Base-by-base conservation (phyloP, 53 echinoderm and acorn worm species). In the Stichopus horrens region DNA sequence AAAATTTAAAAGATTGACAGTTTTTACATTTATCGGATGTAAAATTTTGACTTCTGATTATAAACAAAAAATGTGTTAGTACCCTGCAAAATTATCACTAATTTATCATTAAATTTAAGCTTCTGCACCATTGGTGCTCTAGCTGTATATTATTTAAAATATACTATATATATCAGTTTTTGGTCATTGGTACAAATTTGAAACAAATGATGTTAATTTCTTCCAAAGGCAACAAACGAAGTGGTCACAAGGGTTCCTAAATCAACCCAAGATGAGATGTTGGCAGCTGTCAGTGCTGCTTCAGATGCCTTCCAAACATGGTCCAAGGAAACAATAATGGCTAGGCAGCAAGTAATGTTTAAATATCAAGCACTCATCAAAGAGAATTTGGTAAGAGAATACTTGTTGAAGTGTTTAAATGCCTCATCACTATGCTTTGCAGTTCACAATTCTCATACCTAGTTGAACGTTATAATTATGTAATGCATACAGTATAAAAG, bases 271-370 rank as follows among this genome's bases (percentile, higher is more conserved):
- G 93, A 88, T 89, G 96, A 96, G 88, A 95, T 96, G 96, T 77
- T 92, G 73, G 88, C 95, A 83, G 96, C 96, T 7, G 95, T 92
- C 5, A 79, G 87, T 23, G 93, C 96, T 58, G 96, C 96, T 6
- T 56, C 79, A 56, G 89, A 80, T 23, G 96, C 96, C 53, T 96
- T 92, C 76, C 90, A 90, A 56, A 65, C 74, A 2, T 96, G 96
- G 96, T 78, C 86, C 37, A 88, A 95, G 52, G 88, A 77, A 60
- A 92, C 93, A n/a, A 91, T 96, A 81, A 83, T 96, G 54, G 79
- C 91, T 37, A 91, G 96, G 22, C 96, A 96, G 82, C 96, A 96
- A 77, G 89, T 96, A 76, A 96, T 96, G 96, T 96, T 96, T 86
- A 93, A 91, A 79, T 96, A 88, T 71, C 96, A 96, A 75, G 82